Evolutionary conservation across 2,113 vertebrate species (phyloP).

Genomic region (Psilopsiagon aymara): DNA sequence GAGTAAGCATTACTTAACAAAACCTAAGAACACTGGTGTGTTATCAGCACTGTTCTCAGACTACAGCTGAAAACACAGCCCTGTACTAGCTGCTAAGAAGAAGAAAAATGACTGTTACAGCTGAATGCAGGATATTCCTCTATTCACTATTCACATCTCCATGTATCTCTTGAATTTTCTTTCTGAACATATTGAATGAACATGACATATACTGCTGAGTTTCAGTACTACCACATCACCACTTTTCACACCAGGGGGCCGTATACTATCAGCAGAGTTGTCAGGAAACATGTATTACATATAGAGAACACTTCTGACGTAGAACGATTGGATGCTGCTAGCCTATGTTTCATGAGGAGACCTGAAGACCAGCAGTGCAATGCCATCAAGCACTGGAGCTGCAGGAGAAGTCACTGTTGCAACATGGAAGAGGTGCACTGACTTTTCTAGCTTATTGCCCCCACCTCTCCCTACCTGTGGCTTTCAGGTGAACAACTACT

Average conservation of each 20-base stretch:
- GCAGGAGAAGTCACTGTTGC: background rate
- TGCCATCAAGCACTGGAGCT: background rate
- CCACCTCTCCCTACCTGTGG: background rate
- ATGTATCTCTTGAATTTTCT: background rate
- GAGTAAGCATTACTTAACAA: background rate
- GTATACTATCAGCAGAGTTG: background rate
- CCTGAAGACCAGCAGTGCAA: background rate
- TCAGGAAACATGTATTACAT: background rate
- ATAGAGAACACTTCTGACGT: background rate
- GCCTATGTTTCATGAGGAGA: background rate
- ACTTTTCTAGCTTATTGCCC: background rate
- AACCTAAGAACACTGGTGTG: background rate
- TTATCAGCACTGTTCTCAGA: background rate
- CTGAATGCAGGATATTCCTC: background rate
- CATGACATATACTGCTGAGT: background rate
- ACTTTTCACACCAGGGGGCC: background rate
- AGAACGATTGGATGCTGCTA: background rate
- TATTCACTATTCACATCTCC: background rate
- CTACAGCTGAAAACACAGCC: background rate
- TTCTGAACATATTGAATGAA: background rate
- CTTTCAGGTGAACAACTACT: constrained; percentile 9
- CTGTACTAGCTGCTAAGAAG: background rate
- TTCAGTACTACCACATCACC: background rate
- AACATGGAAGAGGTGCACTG: background rate
- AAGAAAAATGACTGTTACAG: background rate